A percentile compares a stretch with the other conserved stretches of the same genome.
These are phyloP conservation scores for Lophotriccus pileatus DNA, from an alignment of 2,797 vertebrate genomes.

Conservation along the genomic window DNA sequence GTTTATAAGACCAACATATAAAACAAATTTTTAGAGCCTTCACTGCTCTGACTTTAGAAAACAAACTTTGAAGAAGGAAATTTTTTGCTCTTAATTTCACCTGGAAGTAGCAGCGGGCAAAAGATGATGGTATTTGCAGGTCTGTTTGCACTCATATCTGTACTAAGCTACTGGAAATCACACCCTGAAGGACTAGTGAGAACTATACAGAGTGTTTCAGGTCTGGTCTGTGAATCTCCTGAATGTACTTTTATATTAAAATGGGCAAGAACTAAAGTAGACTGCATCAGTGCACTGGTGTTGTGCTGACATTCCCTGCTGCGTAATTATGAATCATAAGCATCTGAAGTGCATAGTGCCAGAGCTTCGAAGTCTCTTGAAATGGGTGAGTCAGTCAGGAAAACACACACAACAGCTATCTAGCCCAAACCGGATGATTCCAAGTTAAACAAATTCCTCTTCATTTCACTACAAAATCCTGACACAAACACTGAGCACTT, in stretches of 20 bases:
- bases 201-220: background rate
- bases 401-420: rapidly evolving
- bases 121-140: background rate
- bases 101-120: background rate
- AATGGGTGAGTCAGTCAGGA: background rate
- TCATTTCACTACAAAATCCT: conserved; percentile 10
- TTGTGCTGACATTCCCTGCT: background rate
- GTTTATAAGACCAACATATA: background rate
- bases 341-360: background rate
- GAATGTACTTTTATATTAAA: background rate
- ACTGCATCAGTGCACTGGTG: background rate
- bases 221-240: background rate
- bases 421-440: background rate
- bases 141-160: background rate
- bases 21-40: background rate
- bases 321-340: background rate
- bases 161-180: background rate
- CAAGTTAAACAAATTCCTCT: background rate
- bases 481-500: background rate
- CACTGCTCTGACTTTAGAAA: background rate
- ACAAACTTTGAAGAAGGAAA: background rate
- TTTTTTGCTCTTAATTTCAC: background rate
- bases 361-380: background rate
- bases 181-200: background rate
- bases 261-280: background rate